Percentiles rank a stretch among this genome's conserved stretches.
These are phyloP conservation scores for Ectobius pallidus DNA, from an alignment of 2,888 invertebrate genomes.

Conservation along the genomic window DNA sequence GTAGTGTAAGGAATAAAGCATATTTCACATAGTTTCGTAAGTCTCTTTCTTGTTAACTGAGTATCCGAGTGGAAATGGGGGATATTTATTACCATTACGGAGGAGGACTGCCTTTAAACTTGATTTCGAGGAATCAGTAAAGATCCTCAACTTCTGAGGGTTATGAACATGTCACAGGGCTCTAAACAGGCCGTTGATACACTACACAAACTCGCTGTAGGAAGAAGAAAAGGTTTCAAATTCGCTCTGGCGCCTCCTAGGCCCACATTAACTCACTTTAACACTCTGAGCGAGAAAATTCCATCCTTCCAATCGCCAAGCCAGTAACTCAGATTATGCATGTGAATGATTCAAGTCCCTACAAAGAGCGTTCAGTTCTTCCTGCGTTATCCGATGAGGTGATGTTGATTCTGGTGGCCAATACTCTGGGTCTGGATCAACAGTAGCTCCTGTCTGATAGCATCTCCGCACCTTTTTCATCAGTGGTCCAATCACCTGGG, in stretches of 20 bases:
- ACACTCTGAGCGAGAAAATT: neutral
- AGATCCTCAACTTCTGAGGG: neutral
- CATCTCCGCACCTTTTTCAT: neutral
- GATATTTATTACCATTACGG: neutral
- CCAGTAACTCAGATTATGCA: neutral
- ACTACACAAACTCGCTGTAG: neutral
- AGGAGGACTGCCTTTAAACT: neutral
- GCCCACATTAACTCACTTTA: neutral
- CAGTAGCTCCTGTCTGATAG: neutral
- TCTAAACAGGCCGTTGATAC: neutral
- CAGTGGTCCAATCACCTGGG: conserved; percentile 2
- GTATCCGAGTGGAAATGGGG: neutral
- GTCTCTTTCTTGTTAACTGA: conserved; percentile 7
- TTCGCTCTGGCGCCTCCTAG: neutral
- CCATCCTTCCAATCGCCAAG: neutral
- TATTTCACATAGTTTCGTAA: neutral
- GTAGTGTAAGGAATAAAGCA: neutral
- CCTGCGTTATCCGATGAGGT: neutral
- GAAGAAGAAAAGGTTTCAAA: neutral
- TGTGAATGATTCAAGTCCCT: conserved; percentile 6
- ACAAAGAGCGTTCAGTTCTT: neutral
- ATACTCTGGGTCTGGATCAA: neutral
- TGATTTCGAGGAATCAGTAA: neutral
- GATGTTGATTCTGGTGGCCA: neutral
- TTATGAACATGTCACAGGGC: neutral